A percentile compares a stretch with the other conserved stretches of the same genome.
Conservation (phyloP, 1,140 invertebrate species). For the Musca domestica region DNA sequence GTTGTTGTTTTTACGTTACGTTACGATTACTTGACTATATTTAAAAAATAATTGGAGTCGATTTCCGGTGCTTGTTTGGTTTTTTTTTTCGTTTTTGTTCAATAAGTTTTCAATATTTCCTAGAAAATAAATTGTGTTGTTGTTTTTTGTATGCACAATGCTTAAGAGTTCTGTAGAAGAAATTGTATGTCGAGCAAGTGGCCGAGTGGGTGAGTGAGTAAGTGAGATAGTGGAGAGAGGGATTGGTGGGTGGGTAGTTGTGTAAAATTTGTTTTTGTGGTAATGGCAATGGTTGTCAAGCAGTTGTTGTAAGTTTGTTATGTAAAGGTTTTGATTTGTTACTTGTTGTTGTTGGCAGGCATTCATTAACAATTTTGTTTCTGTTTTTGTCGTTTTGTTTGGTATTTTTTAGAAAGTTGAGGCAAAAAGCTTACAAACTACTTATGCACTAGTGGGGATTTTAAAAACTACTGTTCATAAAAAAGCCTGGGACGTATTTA, state of each 20-base stretch:
- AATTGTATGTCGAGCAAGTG: too few relatives aligned
- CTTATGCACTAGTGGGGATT: too few relatives aligned
- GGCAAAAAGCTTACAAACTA: too few relatives aligned
- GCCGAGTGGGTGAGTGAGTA: too few relatives aligned
- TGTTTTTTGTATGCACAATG: too few relatives aligned
- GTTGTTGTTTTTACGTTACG: neutral
- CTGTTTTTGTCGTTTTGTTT: neutral
- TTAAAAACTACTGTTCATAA: neutral
- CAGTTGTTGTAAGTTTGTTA: neutral
- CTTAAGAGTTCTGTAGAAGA: too few relatives aligned
- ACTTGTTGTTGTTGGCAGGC: slow-evolving; percentile 5
- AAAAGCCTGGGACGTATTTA: too few relatives aligned
- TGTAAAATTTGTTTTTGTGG: neutral
- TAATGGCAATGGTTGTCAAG: slow-evolving; percentile 11
- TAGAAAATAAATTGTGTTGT: too few relatives aligned
- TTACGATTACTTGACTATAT: slow-evolving; percentile 8
- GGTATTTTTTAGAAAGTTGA: neutral
- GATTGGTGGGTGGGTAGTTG: slow-evolving; percentile 10
- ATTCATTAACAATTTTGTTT: neutral
- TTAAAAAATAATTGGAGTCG: slow-evolving; percentile 22
- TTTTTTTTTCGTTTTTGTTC: neutral
- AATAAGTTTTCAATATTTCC: too few relatives aligned
- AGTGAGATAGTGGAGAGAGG: too few relatives aligned
- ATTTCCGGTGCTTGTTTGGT: slow-evolving; percentile 11
- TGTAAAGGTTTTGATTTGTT: too few relatives aligned